Evolutionary conservation across 2,888 invertebrate genomes (phyloP), one percentile per base, ranked within the genome.

Genomic region (Conistra vaccinii): DNA sequence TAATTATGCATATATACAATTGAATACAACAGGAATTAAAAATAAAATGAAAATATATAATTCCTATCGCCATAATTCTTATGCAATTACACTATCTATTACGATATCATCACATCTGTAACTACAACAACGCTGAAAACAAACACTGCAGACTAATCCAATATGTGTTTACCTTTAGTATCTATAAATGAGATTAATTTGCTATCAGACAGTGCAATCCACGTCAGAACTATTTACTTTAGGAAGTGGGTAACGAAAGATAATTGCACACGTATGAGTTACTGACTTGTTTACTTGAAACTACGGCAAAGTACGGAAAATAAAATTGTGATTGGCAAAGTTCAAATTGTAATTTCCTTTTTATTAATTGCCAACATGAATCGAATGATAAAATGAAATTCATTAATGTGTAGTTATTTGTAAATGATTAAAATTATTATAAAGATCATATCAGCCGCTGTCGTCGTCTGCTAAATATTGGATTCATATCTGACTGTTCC

Each of bases 281-380:
- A 84, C 68, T 51, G 70, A 23, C 55, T 84, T 84, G 86, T 84
- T 86, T 84, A 83, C 84, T 51, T 71, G 60, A 12, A 68, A 61
- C 80, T 66, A 45, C 17, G 32, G 58, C 57, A 12, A 68, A 61
- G 75, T 66, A 45, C 17, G 32, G 58, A 58, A 35, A 57, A 51
- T 82, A 73, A 69, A 67, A 69, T 39, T 69, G 63, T 78, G 78
- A 72, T 74, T 71, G 63, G 61, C 35, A 20, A 67, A 81, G 57
- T 70, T 82, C 14, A 32, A 12, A 76, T 51, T 57, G 63, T 61
- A 68, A 73, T 70, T 73, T 61, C 3, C n/a, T 57, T 73, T 63
- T 58, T 57, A 57, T 70, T 51, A 70, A 67, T 58, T 57, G 51
- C 26, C 10, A 35, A 35, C n/a, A 39, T 73, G 32, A 14, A 70